Evolutionary conservation across 2,888 invertebrate species (phyloP), one percentile per base, ranked within the genome.

Genomic region (Sphinx pinastri): DNA sequence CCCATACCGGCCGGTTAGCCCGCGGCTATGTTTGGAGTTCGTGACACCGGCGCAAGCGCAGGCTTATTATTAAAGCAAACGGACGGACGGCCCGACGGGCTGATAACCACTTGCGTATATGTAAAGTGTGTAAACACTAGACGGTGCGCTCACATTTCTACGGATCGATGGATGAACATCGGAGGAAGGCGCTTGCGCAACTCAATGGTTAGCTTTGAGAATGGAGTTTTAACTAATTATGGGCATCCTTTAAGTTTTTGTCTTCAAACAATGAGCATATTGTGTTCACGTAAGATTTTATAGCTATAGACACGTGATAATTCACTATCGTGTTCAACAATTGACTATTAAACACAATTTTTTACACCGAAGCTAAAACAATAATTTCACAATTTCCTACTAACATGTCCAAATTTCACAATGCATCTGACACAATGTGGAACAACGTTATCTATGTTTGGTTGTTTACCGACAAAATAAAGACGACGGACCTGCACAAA

Each of bases 41-140:
- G 93, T 93, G 93, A 92, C 92, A 90, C 78, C 85, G 82, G 84
- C 88, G 88, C 88, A 79, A 82, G 87, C 89, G 85, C 84, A 82
- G 77, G 81, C 85, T 91, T 92, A 92, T 92, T 92, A 89, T 92
- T 92, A 91, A 90, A 92, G 91, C 90, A 93, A 93, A 93, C 85
- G 84, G 84, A 86, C 90, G 85, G 86, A 86, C 89, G 84, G 80
- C 80, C 85, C 87, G 90, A 87, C 89, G 84, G 80, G 80, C 85
- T 87, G 90, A 91, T 92, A 92, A 91, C 91, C 87, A 87, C 89
- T 89, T 88, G 89, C 84, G 89, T 90, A 92, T 90, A 91, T 91
- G 90, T 90, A 91, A 86, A 80, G 81, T 90, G 82, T 84, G 89
- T 91, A 91, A 92, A 93, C 89, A 93, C 69, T 69, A 63, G 54